Evolutionary conservation across 2,888 invertebrate genomes (phyloP), one percentile per base, ranked within the genome.

Genomic region (Temnothorax ravouxi): DNA sequence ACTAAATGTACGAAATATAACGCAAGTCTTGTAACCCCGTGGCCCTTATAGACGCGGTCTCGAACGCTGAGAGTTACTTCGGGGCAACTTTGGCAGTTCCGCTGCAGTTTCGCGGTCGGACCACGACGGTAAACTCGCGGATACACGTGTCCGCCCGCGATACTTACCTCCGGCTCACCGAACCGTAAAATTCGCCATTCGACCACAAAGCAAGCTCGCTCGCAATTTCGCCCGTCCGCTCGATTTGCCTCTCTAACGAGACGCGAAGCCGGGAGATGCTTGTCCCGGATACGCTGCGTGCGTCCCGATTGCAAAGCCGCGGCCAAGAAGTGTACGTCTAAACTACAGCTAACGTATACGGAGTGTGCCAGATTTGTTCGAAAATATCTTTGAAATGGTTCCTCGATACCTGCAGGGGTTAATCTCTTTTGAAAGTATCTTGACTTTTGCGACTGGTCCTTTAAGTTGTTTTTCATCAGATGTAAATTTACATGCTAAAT

Each of bases 211-310:
- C 56, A 69, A 79, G 71, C 56, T 59, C 67, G 54, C 47, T 69
- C 59, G 59, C 71, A 80, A 71, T 59, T 80, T 71, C 18, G 47
- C 2, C 21, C 69, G 47, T 79, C 79, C 69, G 50, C 69, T 79
- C 79, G 59, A 80, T 80, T 80, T 80, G 71, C 71, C 38, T 80
- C 71, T 56, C 59, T 71, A 71, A 80, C 79, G 79, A 80, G 79
- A 80, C 34, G 59, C 59, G 59, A 69, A 79, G 6, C 44, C 59
- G 79, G 56, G 44, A 50, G 44, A 38, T 50, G 59, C 56, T 59
- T 59, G 61, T n/a, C 47, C 47, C 29, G 67, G 67, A 56, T 79
- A 69, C 69, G 56, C 44, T 47, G 79, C 71, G 79, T 71, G 59
- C 50, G 47, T 80, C 71, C 79, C 79, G 79, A 71, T 80, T 80